Evolutionary conservation across 1,140 invertebrate genomes (phyloP), one percentile per base, ranked within the genome.

Genomic region (Samia ricini): DNA sequence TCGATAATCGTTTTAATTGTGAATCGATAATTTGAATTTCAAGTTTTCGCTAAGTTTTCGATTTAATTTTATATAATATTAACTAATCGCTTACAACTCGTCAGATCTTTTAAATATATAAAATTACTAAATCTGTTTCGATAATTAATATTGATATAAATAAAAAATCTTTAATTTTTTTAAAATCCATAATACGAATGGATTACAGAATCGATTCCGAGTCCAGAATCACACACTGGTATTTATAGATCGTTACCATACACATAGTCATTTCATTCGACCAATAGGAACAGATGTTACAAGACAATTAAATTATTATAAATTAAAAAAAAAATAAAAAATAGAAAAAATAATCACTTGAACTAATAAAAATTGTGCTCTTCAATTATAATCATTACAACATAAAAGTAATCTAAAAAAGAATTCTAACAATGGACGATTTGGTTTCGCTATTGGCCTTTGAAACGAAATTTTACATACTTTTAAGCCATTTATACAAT

Each of bases 371-470:
- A 29, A 29, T 29, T 29, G 1, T 29, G 4, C 4, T 29, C 26
- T 29, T 8, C 26, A 10, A 29, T 29, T n/a, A n/a, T n/a, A n/a
- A n/a, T n/a, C n/a, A n/a, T n/a, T 29, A 10, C 1, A 5, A 29
- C 26, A 10, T 29, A 5, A 1, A 29, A 10, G 29, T 55, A 56
- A 48, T 24, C 4, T 24, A 51, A 69, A 69, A 50, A 62, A n/a
- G n/a, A n/a, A n/a, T n/a, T 68, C 63, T 60, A 29, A 68, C 66
- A 51, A 56, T 68, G 64, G 63, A 70, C 63, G 68, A 72, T 72
- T 72, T 77, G 71, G 67, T 64, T 72, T 71, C 63, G 69, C 72
- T 75, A 82, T 85, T 81, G 78, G 79, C 79, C 79, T 73, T 71
- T 54, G 63, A 74, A 75, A 64, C 12, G 12, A 29, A 50, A 42